These are phyloP conservation scores for Willowsia nigromaculata DNA, from an alignment of 2,888 invertebrate genomes.

Conservation along the genomic window DNA sequence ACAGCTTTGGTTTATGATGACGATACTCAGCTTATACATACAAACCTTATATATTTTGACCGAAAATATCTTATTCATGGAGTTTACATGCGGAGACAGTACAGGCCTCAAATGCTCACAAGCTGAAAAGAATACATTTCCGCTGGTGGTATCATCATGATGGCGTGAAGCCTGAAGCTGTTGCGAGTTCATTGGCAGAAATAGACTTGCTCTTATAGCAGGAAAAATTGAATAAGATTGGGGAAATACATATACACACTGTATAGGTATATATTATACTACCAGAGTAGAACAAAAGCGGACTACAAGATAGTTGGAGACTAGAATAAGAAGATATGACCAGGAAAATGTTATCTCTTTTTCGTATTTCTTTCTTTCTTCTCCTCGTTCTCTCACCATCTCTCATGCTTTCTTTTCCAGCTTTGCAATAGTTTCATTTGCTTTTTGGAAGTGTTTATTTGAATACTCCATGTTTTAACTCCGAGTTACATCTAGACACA, in stretches of 20 bases:
- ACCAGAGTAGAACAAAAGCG: background rate
- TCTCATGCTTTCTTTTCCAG: background rate
- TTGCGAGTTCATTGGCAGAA: constrained; percentile 5
- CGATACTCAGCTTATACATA: background rate
- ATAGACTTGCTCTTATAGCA: background rate
- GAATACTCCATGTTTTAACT: background rate
- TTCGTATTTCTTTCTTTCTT: background rate
- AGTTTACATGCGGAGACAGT: constrained; percentile 3
- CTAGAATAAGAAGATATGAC: background rate
- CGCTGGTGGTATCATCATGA: background rate
- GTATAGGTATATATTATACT: too few relatives aligned
- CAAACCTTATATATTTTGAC: background rate
- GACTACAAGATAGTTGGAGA: background rate
- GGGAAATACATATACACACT: background rate
- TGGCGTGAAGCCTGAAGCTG: constrained; percentile 20
- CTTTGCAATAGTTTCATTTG: background rate
- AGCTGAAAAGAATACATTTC: constrained; percentile 10
- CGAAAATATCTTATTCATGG: constrained; percentile 15
- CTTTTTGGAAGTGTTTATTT: background rate
- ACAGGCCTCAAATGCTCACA: background rate
- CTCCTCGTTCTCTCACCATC: background rate
- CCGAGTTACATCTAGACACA: too few relatives aligned
- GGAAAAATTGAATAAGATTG: constrained; percentile 14
- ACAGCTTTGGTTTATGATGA: background rate
- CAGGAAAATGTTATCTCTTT: background rate